Evolutionary conservation across 1,140 invertebrate species (phyloP).

Genomic region (Magallana ariakensis): DNA sequence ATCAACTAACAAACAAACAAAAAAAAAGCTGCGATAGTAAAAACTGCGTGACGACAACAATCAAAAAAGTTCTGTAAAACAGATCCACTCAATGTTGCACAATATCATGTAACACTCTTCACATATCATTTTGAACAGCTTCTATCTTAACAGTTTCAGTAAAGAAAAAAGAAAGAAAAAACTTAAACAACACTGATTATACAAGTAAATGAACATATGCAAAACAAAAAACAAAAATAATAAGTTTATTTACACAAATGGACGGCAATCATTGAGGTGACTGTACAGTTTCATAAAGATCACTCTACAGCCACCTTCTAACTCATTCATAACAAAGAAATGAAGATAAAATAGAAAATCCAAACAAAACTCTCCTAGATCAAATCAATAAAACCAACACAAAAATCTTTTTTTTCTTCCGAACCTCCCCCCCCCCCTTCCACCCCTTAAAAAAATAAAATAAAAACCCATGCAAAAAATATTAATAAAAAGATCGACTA

Average conservation of each 20-base stretch:
- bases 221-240: slow-evolving; percentile 28
- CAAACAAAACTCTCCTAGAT: slow-evolving; percentile 3
- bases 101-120: neutral
- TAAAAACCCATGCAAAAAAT: too few species aligned
- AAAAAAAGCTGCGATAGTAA: too few species aligned
- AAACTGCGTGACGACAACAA: neutral
- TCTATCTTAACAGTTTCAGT: neutral
- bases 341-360: slow-evolving; percentile 37
- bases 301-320: slow-evolving; percentile 15
- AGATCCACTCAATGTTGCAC: slow-evolving; percentile 8
- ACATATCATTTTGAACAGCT: slow-evolving; percentile 25
- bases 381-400: neutral
- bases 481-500: too few species aligned
- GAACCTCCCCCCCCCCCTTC: too few species aligned
- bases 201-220: slow-evolving; percentile 34
- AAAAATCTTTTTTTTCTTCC: too few species aligned
- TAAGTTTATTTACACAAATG: slow-evolving; percentile 36
- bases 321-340: slow-evolving; percentile 36
- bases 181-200: neutral
- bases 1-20: neutral
- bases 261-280: slow-evolving; percentile 16
- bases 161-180: neutral
- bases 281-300: neutral
- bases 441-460: too few species aligned
- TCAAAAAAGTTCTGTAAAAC: neutral